These are phyloP conservation scores for Archips xylosteana DNA, from an alignment of 2,888 invertebrate genomes.

Conservation along the genomic window DNA sequence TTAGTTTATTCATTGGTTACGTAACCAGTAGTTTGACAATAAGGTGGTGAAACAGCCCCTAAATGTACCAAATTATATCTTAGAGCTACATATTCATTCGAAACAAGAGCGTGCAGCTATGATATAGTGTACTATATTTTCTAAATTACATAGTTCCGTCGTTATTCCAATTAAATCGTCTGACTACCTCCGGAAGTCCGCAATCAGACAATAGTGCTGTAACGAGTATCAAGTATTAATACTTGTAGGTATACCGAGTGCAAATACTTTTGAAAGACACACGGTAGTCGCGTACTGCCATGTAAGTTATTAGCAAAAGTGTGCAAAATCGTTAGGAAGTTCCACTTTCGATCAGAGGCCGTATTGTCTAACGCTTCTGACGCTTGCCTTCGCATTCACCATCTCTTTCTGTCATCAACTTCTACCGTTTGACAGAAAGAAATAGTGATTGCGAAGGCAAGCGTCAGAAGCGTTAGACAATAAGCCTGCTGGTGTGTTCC, in stretches of 20 bases:
- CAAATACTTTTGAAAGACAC: not conserved
- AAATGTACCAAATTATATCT: too few species aligned
- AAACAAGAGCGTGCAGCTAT: not conserved
- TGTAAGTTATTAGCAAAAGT: too few species aligned
- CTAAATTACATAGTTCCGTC: conserved; percentile 37
- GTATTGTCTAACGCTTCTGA: not conserved
- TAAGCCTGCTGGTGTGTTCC: too few species aligned
- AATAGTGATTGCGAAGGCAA: too few species aligned
- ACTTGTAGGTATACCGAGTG: not conserved
- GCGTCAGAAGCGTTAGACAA: too few species aligned
- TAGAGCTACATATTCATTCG: not conserved
- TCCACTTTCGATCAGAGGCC: not conserved
- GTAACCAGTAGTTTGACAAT: too few species aligned
- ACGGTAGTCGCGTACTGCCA: not conserved
- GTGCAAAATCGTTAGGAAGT: not conserved
- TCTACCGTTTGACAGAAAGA: too few species aligned
- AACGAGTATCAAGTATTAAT: conserved; percentile 15
- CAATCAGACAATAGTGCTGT: conserved; percentile 37
- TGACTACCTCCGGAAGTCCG: conserved; percentile 46
- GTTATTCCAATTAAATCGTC: conserved; percentile 55
- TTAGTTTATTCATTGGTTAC: too few species aligned
- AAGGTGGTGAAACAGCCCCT: too few species aligned
- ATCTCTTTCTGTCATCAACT: too few species aligned
- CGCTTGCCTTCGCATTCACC: too few species aligned
- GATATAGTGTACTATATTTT: conserved; percentile 15